Conservation (phyloP, 2,888 invertebrate species). For the Drosophila kuntzei region DNA sequence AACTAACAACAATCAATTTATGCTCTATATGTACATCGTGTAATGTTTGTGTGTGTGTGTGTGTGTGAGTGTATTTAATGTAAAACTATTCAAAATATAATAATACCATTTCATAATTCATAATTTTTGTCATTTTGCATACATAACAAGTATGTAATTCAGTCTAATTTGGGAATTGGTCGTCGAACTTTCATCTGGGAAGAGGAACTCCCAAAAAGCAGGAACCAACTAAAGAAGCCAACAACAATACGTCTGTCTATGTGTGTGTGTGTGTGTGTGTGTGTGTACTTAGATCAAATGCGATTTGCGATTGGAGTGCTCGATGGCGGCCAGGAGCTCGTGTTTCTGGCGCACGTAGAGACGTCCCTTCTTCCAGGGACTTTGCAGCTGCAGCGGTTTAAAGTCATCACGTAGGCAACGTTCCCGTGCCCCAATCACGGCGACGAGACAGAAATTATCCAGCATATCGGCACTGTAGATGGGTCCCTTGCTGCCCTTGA, state of each 20-base stretch:
- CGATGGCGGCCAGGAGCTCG: constrained; percentile 94
- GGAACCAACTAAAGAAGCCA: constrained; percentile 48
- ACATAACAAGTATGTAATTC: constrained; percentile 67
- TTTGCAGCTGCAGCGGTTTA: constrained; percentile 95
- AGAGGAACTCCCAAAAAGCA: constrained; percentile 32
- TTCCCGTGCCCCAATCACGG: constrained; percentile 97
- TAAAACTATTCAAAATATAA: constrained; percentile 73
- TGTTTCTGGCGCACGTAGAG: constrained; percentile 96
- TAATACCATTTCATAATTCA: constrained; percentile 66
- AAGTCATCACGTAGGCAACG: constrained; percentile 97
- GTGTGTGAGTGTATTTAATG: constrained; percentile 28
- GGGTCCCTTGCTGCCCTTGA: constrained; percentile 94
- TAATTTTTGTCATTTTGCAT: constrained; percentile 57
- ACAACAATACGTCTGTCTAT: constrained; percentile 21
- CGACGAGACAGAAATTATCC: constrained; percentile 96
- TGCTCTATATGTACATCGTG: constrained; percentile 45
- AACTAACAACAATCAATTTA: constrained; percentile 64
- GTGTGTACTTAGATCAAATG: constrained; percentile 80
- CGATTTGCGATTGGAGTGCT: constrained; percentile 94
- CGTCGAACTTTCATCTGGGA: constrained; percentile 62
- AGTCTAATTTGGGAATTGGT: constrained; percentile 84
- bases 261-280: constrained; percentile 10
- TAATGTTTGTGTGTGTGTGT: constrained; percentile 29
- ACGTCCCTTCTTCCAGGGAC: constrained; percentile 97
- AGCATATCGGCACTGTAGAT: constrained; percentile 93